Conservation (phyloP, 1,140 invertebrate genomes). For the Pygmarrhopalites habei region DNA sequence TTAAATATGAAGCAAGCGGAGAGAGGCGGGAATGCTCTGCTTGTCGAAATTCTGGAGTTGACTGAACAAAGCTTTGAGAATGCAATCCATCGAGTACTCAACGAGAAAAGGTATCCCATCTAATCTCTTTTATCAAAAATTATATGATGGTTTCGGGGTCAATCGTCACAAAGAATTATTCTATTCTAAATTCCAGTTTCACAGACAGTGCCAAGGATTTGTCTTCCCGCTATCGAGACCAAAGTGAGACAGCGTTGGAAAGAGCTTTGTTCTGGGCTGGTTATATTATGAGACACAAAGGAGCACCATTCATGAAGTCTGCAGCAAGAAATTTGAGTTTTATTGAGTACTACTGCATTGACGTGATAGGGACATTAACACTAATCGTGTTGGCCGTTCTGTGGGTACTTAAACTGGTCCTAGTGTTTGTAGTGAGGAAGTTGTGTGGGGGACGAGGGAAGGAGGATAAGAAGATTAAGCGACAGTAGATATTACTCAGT, state of each 20-base stretch:
- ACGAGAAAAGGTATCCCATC: slow-evolving; percentile 1
- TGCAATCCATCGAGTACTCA: slow-evolving; percentile 37
- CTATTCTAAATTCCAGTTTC: too few relatives aligned
- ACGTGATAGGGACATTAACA: too few relatives aligned
- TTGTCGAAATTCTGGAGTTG: slow-evolving; percentile 36
- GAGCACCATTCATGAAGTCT: slow-evolving; percentile 49
- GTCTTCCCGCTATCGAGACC: neutral
- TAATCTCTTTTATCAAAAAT: too few relatives aligned
- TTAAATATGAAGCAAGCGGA: slow-evolving; percentile 28
- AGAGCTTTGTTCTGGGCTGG: slow-evolving; percentile 49
- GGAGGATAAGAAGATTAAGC: too few relatives aligned
- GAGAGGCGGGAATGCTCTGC: slow-evolving; percentile 30
- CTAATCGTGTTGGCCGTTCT: too few relatives aligned
- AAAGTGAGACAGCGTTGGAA: neutral
- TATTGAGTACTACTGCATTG: slow-evolving; percentile 48
- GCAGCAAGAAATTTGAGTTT: slow-evolving; percentile 46
- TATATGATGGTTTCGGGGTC: too few relatives aligned
- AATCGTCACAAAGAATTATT: too few relatives aligned
- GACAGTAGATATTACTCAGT: too few relatives aligned
- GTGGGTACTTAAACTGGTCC: too few relatives aligned
- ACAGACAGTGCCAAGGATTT: neutral
- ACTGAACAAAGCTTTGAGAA: slow-evolving; percentile 41
- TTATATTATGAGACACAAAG: slow-evolving; percentile 56
- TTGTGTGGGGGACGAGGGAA: too few relatives aligned
- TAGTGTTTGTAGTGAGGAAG: too few relatives aligned